Percentiles rank a stretch among this genome's conserved stretches.
Conservation (phyloP, 30 jellyfish, hydroid and myxozoan species). For the Catostylus mosaicus region DNA sequence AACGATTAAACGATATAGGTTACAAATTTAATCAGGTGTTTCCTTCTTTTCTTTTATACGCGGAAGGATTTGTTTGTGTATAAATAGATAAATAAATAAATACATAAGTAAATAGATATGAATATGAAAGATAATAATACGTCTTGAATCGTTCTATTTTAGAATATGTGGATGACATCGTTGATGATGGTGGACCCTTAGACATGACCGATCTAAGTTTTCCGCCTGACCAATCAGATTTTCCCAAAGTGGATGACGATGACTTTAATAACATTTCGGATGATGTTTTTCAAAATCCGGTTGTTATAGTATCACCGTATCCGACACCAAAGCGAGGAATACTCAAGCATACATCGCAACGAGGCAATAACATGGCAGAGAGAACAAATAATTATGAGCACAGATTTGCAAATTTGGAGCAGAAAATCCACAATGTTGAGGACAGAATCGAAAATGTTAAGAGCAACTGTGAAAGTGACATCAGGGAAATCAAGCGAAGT, state of each 20-base stretch:
- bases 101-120: too few species aligned
- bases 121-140: too few species aligned
- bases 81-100: too few species aligned
- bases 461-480: slow-evolving; percentile 33
- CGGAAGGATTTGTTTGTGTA: neutral
- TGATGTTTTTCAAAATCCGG: slow-evolving; percentile 29
- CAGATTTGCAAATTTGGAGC: slow-evolving; percentile 25
- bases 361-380: slow-evolving; percentile 4
- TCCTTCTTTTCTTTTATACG: neutral
- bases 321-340: slow-evolving; percentile 78
- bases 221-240: slow-evolving; percentile 5
- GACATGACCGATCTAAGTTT: slow-evolving; percentile 56
- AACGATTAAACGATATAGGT: too few species aligned
- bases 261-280: slow-evolving; percentile 9
- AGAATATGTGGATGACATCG: slow-evolving; percentile 27
- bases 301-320: slow-evolving; percentile 54
- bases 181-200: slow-evolving; percentile 70
- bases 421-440: slow-evolving; percentile 30
- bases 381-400: neutral
- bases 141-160: neutral
- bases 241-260: slow-evolving; percentile 5
- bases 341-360: slow-evolving; percentile 21
- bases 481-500: slow-evolving; percentile 17
- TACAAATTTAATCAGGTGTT: too few species aligned
- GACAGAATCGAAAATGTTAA: slow-evolving; percentile 37